Evolutionary conservation across 92 coral and sea anemone species (phyloP), one percentile per base, ranked within the genome.

Genomic region (Bergia puertoricense): DNA sequence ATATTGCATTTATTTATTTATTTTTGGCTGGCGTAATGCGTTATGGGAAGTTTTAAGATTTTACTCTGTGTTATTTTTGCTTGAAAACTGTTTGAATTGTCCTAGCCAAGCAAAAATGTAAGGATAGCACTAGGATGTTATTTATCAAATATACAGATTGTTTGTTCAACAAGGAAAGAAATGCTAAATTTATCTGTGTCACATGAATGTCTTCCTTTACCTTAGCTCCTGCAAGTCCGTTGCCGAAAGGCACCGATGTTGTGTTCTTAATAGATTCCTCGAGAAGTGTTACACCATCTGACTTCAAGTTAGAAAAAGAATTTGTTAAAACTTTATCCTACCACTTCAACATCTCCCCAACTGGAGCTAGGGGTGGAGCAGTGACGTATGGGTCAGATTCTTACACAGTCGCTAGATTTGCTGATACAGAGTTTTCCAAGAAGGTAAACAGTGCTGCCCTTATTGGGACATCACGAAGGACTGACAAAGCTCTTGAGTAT

Each of bases 261-360:
- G 16, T 83, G 65, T 83, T 83, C 86, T 62, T 83, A 30, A 69
- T 83, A 71, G 86, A 83, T 44, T 71, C 86, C 15, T 83, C 86
- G 42, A 83, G 20, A 68, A 57, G 77, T 36, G 77, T 83, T 43
- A 71, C 86, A 37, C 78, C 86, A 13, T 22, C 86, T 36, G 86
- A 83, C 62, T 72, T 83, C 6, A 67, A 68, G 59, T 83, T 83
- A 67, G 76, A 83, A 69, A 83, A 83, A 37, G 59, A 68, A 44
- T 83, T 83, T 83, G 86, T 83, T n/a, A 83, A 83, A 45, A 71
- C 77, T 18, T 8, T 83, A 54, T 46, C 74, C 4, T 83, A 68
- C 78, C 86, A 83, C 46, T 83, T 83, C 77, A 83, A 83, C 30
- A 72, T 83, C 38, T 68, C 86, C 11, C 65, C 38, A 46, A 44